Conservation (phyloP, 1,140 invertebrate species). For the Artemia franciscana region DNA sequence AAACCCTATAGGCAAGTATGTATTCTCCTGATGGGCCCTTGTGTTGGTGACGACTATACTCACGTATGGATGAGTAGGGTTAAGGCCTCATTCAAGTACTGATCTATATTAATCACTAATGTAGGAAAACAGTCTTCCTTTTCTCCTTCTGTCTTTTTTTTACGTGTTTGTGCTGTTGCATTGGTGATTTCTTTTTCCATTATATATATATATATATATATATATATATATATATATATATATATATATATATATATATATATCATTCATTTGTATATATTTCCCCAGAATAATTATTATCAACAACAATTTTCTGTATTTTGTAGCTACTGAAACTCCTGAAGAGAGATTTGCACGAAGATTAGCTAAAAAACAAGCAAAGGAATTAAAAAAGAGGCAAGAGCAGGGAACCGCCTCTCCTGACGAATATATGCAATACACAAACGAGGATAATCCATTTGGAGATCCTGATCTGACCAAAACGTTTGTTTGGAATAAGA, state of each 20-base stretch:
- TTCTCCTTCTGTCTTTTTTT: not conserved
- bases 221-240: not conserved
- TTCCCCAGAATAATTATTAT: not conserved
- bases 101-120: too few species aligned
- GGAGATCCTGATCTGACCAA: conserved; percentile 79
- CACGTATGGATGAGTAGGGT: too few species aligned
- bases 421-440: conserved; percentile 73
- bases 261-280: not conserved
- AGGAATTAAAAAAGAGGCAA: conserved; percentile 64
- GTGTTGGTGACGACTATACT: too few species aligned
- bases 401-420: conserved; percentile 80
- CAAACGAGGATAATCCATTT: conserved; percentile 94
- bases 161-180: not conserved
- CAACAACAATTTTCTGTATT: too few species aligned
- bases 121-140: too few species aligned
- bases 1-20: too few species aligned
- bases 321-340: conserved; percentile 56
- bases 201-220: not conserved
- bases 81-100: too few species aligned
- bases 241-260: not conserved
- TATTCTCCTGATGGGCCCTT: too few species aligned
- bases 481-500: conserved; percentile 92
- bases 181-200: not conserved
- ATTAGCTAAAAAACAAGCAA: conserved; percentile 68
- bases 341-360: conserved; percentile 76